Base-by-base conservation (phyloP, 2,113 vertebrate species). In the Malurus cyaneus region DNA sequence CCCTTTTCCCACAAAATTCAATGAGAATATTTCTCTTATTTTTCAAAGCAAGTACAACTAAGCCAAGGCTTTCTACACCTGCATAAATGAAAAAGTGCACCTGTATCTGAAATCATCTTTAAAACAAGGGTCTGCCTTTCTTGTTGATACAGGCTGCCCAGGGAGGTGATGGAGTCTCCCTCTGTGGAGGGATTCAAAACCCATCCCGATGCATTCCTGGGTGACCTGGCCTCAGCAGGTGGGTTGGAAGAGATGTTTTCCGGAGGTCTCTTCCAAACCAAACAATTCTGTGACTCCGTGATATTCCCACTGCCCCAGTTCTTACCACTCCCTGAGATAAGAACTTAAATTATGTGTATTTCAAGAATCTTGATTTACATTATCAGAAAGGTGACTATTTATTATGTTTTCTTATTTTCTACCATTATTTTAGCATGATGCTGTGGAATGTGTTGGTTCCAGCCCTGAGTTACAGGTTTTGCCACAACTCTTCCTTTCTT, bases 191-290 rank as follows among this genome's bases (percentile, higher is more conserved):
- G 3, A 46, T 6, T 66, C 15, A 24, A 73, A 80, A 46, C 6
- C 7, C 32, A 44, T 4, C n/a, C 24, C 18, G 17, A 70, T 32
- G n/a, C 0, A 0, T 59, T 39, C 8, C 59, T 50, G 28, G 41
- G 36, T 28, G 29, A 34, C 42, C 29, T 31, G 44, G 26, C 42
- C 44, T 57, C 31, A n/a, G 16, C 39, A 54, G 14, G 25, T 29
- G 20, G 5, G 18, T 26, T 54, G 49, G 34, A 26, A 0, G 0
- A 76, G n/a, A 41, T 26, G 20, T 3, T 42, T 25, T 61, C 47
- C 47, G 76, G 70, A 54, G 20, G 12, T 42, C 29, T 20, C 25
- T 54, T 62, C 23, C 47, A 76, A 76, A 7, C 18, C 54, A 49
- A 54, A 54, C 11, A 41, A 61, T 34, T 49, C 20, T 26, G 4